phyloP scores from a whole-genome alignment of 2,113 vertebrate species.

The Paralichthys olivaceus region DNA sequence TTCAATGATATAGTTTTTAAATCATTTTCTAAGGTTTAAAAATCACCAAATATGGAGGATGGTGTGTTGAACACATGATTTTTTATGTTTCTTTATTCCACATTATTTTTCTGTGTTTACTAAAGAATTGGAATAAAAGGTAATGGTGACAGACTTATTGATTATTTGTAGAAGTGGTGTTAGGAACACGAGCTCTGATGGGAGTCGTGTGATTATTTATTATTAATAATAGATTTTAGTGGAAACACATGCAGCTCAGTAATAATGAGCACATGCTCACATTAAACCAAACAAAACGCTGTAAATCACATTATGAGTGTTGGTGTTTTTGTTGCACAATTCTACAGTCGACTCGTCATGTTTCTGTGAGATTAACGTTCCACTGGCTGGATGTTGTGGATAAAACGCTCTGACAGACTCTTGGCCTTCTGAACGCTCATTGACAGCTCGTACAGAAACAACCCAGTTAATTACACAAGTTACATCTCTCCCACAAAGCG shows the following conservation, averaged over 20 bases:
- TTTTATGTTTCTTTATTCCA: too few species aligned
- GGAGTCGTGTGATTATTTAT: not conserved
- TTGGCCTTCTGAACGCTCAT: not conserved
- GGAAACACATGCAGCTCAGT: conserved; percentile 21
- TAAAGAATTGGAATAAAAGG: not conserved
- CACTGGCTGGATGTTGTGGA: too few species aligned
- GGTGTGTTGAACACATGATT: too few species aligned
- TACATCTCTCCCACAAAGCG: conserved; percentile 8
- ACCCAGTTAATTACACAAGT: not conserved
- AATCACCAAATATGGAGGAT: too few species aligned
- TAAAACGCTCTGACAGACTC: not conserved
- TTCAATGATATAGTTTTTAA: too few species aligned
- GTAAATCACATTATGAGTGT: not conserved
- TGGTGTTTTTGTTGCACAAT: not conserved
- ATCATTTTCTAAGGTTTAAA: too few species aligned
- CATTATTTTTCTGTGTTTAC: too few species aligned
- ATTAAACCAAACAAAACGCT: not conserved
- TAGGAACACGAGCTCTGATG: conserved; percentile 17
- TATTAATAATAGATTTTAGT: conserved; percentile 48
- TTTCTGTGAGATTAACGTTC: not conserved
- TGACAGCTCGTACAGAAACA: conserved; percentile 7
- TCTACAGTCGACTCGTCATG: not conserved
- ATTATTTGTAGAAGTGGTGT: conserved; percentile 29
- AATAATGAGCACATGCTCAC: conserved; percentile 11
- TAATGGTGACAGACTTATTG: conserved; percentile 23